phyloP scores from a whole-genome alignment of 2,797 vertebrate species.

The Hyperoplus lanceolatus region DNA sequence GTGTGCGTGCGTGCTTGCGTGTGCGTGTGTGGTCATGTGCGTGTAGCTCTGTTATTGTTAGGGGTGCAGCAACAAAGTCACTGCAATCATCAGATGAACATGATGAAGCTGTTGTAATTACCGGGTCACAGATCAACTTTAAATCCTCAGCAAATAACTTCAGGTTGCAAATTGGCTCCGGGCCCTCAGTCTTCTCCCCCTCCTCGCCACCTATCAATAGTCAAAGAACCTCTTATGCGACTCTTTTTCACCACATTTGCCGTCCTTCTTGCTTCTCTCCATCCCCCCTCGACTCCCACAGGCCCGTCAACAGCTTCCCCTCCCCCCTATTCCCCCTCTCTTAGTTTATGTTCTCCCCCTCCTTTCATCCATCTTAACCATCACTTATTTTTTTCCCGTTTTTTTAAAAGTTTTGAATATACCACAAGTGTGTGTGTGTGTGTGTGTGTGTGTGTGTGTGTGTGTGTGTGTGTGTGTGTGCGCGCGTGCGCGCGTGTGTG shows the following conservation, averaged over 20 bases:
- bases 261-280: slow-evolving; percentile 51
- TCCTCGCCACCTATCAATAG: slow-evolving; percentile 66
- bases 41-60: not conserved
- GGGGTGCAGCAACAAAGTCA: not conserved
- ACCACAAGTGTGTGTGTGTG: slow-evolving; percentile 43
- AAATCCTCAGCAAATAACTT: slow-evolving; percentile 45
- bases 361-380: slow-evolving; percentile 33
- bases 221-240: slow-evolving; percentile 82
- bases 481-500: slow-evolving; percentile 23
- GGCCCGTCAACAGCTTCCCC: slow-evolving; percentile 44
- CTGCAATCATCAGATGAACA: slow-evolving; percentile 18
- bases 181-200: slow-evolving; percentile 27
- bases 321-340: slow-evolving; percentile 40
- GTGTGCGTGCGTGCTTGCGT: no score
- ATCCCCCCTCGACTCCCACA: slow-evolving; percentile 31
- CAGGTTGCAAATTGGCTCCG: slow-evolving; percentile 23
- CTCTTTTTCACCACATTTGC: slow-evolving; percentile 60
- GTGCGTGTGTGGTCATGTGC: not conserved
- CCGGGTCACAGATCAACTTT: slow-evolving; percentile 36
- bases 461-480: slow-evolving; percentile 10
- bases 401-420: slow-evolving; percentile 9
- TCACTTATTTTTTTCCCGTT: slow-evolving; percentile 43
- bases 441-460: slow-evolving; percentile 24
- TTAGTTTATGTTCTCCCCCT: slow-evolving; percentile 49
- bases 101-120: slow-evolving; percentile 29